A percentile compares a stretch with the other conserved stretches of the same genome.
These are phyloP conservation scores for Urocitellus parryii DNA, from an alignment of 2,113 vertebrate genomes.

Conservation along the genomic window DNA sequence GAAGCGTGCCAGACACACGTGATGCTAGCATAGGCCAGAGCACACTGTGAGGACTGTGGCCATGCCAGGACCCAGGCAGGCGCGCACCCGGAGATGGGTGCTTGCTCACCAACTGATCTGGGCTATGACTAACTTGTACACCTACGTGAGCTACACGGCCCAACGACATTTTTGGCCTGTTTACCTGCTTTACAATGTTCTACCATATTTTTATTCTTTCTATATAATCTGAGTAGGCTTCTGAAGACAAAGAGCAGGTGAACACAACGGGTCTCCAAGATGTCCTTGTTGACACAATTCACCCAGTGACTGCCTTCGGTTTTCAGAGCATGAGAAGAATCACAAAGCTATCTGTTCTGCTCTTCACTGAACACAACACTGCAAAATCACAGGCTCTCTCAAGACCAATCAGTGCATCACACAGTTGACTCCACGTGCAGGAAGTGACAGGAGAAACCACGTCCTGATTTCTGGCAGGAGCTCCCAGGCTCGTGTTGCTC, in stretches of 20 bases:
- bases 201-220: too few relatives aligned
- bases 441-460: not conserved
- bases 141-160: not conserved
- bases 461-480: not conserved
- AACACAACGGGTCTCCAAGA: rapidly evolving
- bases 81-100: not conserved
- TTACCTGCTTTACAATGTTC: not conserved
- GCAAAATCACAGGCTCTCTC: not conserved
- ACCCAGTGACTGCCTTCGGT: rapidly evolving
- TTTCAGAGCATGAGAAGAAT: rapidly evolving
- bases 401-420: not conserved
- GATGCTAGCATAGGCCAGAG: rapidly evolving
- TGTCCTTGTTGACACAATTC: rapidly evolving
- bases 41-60: rapidly evolving
- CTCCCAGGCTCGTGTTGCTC: not conserved
- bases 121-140: rapidly evolving
- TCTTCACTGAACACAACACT: not conserved
- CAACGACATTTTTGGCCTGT: rapidly evolving
- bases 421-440: not conserved
- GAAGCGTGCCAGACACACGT: rapidly evolving
- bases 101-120: rapidly evolving
- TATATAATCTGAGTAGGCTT: not conserved
- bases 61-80: rapidly evolving
- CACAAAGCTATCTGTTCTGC: rapidly evolving
- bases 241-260: not conserved